These are phyloP conservation scores for Pachycephus smyrnensis DNA, from an alignment of 2,888 invertebrate genomes.

Conservation along the genomic window DNA sequence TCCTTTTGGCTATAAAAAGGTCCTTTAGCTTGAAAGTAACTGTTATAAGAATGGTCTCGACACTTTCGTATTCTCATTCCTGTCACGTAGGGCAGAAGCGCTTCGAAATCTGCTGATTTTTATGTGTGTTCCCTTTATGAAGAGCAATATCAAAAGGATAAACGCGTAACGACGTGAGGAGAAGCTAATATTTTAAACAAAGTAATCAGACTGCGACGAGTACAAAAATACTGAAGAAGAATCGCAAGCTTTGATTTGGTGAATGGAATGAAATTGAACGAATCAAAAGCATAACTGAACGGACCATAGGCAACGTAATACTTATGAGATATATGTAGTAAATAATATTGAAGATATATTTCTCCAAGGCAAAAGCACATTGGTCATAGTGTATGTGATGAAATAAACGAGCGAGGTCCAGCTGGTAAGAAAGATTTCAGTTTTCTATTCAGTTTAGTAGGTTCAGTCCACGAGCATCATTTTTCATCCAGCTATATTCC, in stretches of 20 bases:
- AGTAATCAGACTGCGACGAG: not conserved
- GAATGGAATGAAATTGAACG: not conserved
- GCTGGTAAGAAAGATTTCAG: not conserved
- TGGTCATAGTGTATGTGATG: not conserved
- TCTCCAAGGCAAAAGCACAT: not conserved
- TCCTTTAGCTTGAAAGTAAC: not conserved
- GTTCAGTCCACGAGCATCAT: not conserved
- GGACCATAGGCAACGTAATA: not conserved
- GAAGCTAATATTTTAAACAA: not conserved
- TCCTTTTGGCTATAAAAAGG: not conserved
- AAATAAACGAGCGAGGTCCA: not conserved
- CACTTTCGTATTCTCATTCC: not conserved
- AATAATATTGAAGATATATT: not conserved
- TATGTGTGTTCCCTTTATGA: not conserved
- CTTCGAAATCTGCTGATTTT: not conserved
- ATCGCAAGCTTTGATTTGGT: not conserved
- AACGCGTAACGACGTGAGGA: not conserved
- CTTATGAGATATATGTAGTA: not conserved
- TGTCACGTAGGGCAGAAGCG: too few relatives aligned
- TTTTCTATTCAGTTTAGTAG: not conserved
- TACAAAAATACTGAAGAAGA: not conserved
- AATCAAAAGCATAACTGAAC: too few relatives aligned
- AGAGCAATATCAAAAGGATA: not conserved
- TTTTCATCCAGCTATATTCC: not conserved
- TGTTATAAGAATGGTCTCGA: not conserved